Conservation (phyloP, 2,888 invertebrate genomes). For the Charanyca ferruginea region DNA sequence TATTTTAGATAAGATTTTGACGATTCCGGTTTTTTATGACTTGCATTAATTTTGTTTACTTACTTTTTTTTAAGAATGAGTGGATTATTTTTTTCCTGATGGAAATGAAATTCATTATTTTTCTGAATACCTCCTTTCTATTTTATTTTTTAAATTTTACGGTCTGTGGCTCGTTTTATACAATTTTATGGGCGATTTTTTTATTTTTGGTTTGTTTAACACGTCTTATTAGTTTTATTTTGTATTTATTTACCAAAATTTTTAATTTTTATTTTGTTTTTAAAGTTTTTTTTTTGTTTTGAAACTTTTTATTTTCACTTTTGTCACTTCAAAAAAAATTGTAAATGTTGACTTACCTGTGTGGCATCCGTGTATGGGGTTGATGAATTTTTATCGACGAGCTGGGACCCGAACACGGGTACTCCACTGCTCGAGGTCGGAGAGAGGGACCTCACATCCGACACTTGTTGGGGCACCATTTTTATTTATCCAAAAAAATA, state of each 20-base stretch:
- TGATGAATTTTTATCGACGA: constrained; percentile 96
- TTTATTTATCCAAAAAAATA: constrained; percentile 83
- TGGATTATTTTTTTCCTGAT: neutral
- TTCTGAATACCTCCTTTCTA: constrained; percentile 18
- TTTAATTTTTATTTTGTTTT: neutral
- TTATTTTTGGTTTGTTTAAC: neutral
- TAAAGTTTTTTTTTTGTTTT: constrained; percentile 12
- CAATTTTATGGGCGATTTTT: neutral
- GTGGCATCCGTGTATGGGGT: constrained; percentile 99
- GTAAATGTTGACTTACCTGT: constrained; percentile 93
- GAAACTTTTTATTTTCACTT: constrained; percentile 43
- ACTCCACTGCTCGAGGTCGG: constrained; percentile 92
- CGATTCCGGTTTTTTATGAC: constrained; percentile 26
- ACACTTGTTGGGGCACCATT: constrained; percentile 95
- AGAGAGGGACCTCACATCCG: constrained; percentile 90
- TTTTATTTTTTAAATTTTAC: neutral
- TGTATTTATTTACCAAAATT: neutral
- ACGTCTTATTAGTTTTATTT: neutral
- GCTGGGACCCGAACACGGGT: constrained; percentile 97
- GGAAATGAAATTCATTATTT: neutral
- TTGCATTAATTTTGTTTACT: constrained; percentile 22
- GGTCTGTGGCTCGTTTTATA: neutral
- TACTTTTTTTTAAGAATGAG: constrained; percentile 5
- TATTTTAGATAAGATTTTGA: constrained; percentile 48
- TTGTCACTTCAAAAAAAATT: constrained; percentile 41